Conservation (phyloP, 1,140 invertebrate genomes). For the Penaeus indicus region DNA sequence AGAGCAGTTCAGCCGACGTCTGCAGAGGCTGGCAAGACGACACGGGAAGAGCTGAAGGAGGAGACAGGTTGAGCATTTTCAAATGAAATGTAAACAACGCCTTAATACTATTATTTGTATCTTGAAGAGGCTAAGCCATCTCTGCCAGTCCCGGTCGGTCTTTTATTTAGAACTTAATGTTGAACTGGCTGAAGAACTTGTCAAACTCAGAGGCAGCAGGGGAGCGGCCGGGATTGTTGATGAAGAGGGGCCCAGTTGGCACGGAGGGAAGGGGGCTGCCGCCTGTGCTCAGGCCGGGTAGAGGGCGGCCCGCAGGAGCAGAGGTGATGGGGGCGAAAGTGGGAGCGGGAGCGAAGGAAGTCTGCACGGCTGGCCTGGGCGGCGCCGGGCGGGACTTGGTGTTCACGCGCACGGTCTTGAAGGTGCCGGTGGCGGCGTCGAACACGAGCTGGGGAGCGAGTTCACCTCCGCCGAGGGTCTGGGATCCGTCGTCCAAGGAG, state of each 20-base stretch:
- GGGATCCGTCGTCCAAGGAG: slow-evolving; percentile 60
- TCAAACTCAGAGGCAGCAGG: slow-evolving; percentile 46
- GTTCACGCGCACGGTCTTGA: slow-evolving; percentile 61
- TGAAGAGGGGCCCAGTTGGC: slow-evolving; percentile 47
- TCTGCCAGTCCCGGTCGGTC: too few relatives aligned
- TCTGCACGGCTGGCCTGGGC: not conserved
- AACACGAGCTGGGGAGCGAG: slow-evolving; percentile 66
- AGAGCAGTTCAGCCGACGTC: too few relatives aligned
- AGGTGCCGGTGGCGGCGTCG: slow-evolving; percentile 66
- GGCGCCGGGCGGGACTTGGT: not conserved
- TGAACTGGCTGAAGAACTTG: slow-evolving; percentile 55
- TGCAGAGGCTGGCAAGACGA: too few relatives aligned
- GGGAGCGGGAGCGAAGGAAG: not conserved
- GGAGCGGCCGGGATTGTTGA: slow-evolving; percentile 34
- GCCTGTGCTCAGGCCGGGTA: slow-evolving; percentile 24
- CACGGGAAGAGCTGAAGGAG: too few relatives aligned
- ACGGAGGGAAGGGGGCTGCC: slow-evolving; percentile 39
- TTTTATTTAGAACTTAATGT: slow-evolving; percentile 29
- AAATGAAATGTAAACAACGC: too few relatives aligned
- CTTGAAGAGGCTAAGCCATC: too few relatives aligned
- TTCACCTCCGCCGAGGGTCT: slow-evolving; percentile 8
- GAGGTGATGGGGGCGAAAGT: not conserved
- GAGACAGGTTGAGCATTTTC: too few relatives aligned
- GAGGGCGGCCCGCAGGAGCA: not conserved
- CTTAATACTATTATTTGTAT: too few relatives aligned